These are phyloP conservation scores for Anser brachyrhynchus DNA, from an alignment of 2,113 vertebrate genomes.

Conservation along the genomic window DNA sequence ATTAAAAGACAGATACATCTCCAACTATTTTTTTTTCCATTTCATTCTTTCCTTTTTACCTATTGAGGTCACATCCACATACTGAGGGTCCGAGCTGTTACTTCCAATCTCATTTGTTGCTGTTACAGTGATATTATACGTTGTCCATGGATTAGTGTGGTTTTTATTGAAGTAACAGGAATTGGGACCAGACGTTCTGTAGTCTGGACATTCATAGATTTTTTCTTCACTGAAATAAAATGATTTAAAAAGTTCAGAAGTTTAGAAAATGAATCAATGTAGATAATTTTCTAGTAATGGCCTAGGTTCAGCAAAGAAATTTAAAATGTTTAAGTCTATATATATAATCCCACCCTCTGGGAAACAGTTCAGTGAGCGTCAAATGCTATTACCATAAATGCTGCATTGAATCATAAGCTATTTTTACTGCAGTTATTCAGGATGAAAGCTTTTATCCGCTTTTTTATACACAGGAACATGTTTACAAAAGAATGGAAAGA, in stretches of 20 bases:
- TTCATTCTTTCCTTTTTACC: constrained; percentile 77
- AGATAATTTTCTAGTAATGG: neutral
- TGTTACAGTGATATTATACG: constrained; percentile 87
- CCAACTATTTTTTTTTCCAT: neutral
- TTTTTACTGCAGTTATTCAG: neutral
- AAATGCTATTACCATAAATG: neutral
- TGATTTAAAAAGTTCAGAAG: neutral
- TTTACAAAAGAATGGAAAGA: neutral
- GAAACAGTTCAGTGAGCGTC: neutral
- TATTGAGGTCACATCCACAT: constrained; percentile 87
- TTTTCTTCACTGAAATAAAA: constrained; percentile 77
- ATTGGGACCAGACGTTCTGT: constrained; percentile 85
- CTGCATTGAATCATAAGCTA: neutral
- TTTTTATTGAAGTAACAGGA: constrained; percentile 94
- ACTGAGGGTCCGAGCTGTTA: constrained; percentile 80
- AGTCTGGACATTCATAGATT: constrained; percentile 88
- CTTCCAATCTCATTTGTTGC: constrained; percentile 87
- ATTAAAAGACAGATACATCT: neutral
- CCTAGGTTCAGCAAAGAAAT: neutral
- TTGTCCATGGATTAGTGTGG: constrained; percentile 85
- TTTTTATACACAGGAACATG: neutral
- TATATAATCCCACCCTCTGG: neutral
- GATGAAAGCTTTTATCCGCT: neutral
- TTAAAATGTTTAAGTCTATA: neutral
- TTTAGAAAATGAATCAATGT: constrained; percentile 10